Evolutionary conservation across 1,140 invertebrate genomes (phyloP).

Genomic region (Paramacrobiotus metropolitanus): DNA sequence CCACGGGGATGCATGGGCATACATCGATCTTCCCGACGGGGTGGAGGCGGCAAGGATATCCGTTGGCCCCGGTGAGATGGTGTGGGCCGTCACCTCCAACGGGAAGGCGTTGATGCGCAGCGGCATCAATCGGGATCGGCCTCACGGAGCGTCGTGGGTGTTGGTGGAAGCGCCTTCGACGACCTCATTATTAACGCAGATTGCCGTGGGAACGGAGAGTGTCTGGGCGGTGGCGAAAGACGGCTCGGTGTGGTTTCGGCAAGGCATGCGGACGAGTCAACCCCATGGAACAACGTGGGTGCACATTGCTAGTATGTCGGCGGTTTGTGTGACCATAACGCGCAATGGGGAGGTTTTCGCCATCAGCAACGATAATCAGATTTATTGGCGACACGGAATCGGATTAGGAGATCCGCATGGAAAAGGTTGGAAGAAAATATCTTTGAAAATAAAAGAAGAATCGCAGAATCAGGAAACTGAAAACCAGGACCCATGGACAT

Average conservation of each 20-base stretch:
- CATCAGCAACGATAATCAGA: constrained; percentile 40
- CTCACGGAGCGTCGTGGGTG: constrained; percentile 32
- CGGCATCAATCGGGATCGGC: background rate
- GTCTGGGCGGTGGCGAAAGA: constrained; percentile 67
- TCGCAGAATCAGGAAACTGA: too few species aligned
- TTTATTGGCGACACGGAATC: constrained; percentile 56
- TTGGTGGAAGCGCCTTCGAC: constrained; percentile 46
- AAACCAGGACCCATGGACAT: background rate
- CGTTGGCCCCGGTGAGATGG: constrained; percentile 51
- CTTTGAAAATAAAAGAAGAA: too few species aligned
- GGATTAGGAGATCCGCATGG: constrained; percentile 49
- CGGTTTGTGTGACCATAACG: background rate
- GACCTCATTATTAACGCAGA: constrained; percentile 36
- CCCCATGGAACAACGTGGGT: constrained; percentile 45
- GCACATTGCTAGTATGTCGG: constrained; percentile 18
- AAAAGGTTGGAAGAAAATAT: constrained; percentile 55
- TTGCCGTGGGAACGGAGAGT: constrained; percentile 55
- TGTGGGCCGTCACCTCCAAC: constrained; percentile 57
- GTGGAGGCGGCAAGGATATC: constrained; percentile 57
- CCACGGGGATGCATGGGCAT: background rate
- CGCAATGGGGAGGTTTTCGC: constrained; percentile 23
- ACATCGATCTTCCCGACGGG: constrained; percentile 27
- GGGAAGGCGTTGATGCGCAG: constrained; percentile 49
- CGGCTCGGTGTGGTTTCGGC: constrained; percentile 55
- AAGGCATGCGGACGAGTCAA: constrained; percentile 35